Evolutionary conservation across 2,797 vertebrate species (phyloP), one percentile per base, ranked within the genome.

Genomic region (Gymnothorax reevesii): DNA sequence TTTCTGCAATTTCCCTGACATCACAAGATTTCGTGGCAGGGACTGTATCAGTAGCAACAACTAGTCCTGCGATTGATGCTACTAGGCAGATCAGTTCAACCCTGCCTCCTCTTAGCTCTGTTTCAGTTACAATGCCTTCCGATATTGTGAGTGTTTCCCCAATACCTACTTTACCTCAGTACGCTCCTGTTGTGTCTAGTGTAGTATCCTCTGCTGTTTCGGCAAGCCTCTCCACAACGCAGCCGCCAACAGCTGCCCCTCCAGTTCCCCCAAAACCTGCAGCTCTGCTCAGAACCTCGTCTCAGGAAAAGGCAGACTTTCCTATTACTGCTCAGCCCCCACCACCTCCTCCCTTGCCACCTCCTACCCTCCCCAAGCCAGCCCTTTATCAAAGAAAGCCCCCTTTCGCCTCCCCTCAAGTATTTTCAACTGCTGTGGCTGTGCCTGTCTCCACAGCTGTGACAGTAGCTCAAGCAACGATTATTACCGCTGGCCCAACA

Each of bases 291-390:
- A 96, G 95, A 95, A 96, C 88, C 89, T 92, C 90, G 86, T 96
- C 97, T 96, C 95, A 97, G 94, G 98, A 99, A 93, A 94, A 94
- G 93, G 57, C 95, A 89, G 95, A 96, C 86, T 95, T 95, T 89
- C 93, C 95, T 89, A 89, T 94, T 91, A 69, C 94, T 85, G 85
- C 90, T 92, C 89, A 93, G 57, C 84, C 90, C 89, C 88, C 33
- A 71, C 62, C 33, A 17, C 52, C 96, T 85, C 95, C 96, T 55
- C 95, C 97, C 80, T 94, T 96, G 84, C 97, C 97, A 91, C 98
- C 98, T 88, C 96, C 97, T 87, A 97, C 96, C 82, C 94, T 97
- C 88, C 97, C 97, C 88, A 99, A 98, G 92, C 98, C 97, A 88
- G 91, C 95, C 33, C 89, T 97, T 92, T 97, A 97, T 92, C 97